Evolutionary conservation across 2,888 invertebrate species (phyloP).

Genomic region (Athalia cordata): DNA sequence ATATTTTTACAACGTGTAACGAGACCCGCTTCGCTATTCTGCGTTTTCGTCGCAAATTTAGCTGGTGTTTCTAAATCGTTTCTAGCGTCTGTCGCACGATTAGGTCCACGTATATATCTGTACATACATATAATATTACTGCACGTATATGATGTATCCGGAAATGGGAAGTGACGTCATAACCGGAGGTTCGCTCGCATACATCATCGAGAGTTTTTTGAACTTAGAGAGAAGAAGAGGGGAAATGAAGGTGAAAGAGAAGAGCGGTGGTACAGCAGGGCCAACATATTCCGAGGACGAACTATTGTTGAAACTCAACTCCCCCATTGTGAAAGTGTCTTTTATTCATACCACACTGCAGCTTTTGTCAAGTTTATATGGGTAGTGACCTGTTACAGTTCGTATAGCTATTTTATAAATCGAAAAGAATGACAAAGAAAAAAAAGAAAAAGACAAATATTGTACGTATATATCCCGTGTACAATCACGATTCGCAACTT

Average conservation of each 20-base stretch:
- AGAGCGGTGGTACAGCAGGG: constrained; percentile 1
- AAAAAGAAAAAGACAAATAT: too few species aligned
- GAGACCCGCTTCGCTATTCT: too few species aligned
- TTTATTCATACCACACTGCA: constrained; percentile 51
- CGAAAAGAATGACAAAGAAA: neutral
- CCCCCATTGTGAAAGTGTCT: constrained; percentile 56
- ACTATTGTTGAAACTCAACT: constrained; percentile 19
- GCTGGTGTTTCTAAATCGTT: too few species aligned
- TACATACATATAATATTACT: neutral
- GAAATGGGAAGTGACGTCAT: constrained; percentile 60
- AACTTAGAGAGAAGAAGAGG: constrained; percentile 47
- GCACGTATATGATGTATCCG: constrained; percentile 53
- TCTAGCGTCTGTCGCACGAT: neutral
- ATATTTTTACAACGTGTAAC: too few species aligned
- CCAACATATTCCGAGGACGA: constrained; percentile 17
- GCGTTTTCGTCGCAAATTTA: too few species aligned
- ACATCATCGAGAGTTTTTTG: constrained; percentile 53
- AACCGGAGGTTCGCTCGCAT: constrained; percentile 49
- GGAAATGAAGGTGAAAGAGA: constrained; percentile 18
- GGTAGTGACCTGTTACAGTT: constrained; percentile 15
- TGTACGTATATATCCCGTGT: too few species aligned
- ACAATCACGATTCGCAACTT: too few species aligned
- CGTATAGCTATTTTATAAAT: neutral
- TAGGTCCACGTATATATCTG: constrained; percentile 17
- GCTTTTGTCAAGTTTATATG: constrained; percentile 27